phyloP scores from a whole-genome alignment of 1,140 invertebrate species.

The Tigriopus japonicus region DNA sequence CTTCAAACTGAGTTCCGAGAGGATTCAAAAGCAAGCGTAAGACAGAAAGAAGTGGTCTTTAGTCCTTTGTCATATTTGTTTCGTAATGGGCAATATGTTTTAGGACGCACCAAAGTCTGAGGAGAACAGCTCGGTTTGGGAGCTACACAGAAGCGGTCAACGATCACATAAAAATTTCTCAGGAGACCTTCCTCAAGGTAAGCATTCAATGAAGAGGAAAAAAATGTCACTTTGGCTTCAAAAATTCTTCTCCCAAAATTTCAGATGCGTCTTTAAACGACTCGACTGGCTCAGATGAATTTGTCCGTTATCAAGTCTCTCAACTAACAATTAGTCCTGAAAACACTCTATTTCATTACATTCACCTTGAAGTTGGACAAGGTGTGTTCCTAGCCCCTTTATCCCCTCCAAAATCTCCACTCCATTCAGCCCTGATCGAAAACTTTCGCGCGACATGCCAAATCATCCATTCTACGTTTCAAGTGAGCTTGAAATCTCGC shows the following conservation, averaged over 20 bases:
- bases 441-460: background rate
- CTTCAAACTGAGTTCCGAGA: background rate
- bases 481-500: background rate
- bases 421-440: background rate
- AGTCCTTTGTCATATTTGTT: too few relatives aligned
- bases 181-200: background rate
- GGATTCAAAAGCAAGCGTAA: background rate
- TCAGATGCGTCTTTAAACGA: background rate
- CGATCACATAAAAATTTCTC: background rate
- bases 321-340: background rate
- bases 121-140: background rate
- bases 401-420: background rate
- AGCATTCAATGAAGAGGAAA: background rate
- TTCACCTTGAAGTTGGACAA: background rate
- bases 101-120: background rate
- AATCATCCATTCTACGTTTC: background rate
- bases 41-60: too few relatives aligned
- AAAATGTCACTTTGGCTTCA: background rate
- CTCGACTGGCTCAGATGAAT: background rate
- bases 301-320: background rate
- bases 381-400: background rate
- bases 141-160: background rate
- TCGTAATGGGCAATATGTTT: background rate
- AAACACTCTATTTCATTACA: slow-evolving; percentile 2
- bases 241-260: background rate